phyloP scores from a whole-genome alignment of 2,797 vertebrate species.

The Pogoniulus pusillus region DNA sequence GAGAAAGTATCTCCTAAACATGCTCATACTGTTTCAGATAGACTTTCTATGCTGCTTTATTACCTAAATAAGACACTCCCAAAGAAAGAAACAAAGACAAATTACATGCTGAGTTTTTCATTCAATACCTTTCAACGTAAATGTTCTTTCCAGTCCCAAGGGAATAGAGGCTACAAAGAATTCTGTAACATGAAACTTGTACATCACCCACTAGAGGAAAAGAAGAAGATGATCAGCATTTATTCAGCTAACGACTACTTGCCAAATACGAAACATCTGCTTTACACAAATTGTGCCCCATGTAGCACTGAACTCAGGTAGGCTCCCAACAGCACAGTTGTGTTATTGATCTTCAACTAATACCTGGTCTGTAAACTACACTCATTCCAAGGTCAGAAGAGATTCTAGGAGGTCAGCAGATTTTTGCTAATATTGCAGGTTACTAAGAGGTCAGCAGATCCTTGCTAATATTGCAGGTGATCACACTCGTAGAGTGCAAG shows the following conservation, averaged over 20 bases:
- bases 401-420: background rate
- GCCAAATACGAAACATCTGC: background rate
- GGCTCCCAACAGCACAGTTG: background rate
- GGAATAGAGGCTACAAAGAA: constrained; percentile 93
- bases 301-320: background rate
- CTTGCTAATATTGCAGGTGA: background rate
- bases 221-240: background rate
- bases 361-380: background rate
- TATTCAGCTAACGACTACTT: background rate
- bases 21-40: background rate
- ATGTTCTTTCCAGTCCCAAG: constrained; percentile 98
- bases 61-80: background rate
- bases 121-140: constrained; percentile 94
- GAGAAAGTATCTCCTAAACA: background rate
- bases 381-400: background rate
- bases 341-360: background rate
- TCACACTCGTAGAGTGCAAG: background rate
- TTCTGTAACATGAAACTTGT: constrained; percentile 96
- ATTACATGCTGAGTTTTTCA: background rate
- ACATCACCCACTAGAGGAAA: constrained; percentile 90
- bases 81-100: background rate
- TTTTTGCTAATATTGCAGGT: background rate
- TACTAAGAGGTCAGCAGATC: too few relatives aligned
- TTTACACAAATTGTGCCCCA: background rate
- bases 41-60: background rate